Evolutionary conservation across 2,113 vertebrate genomes (phyloP).

Genomic region (Rhineura floridana): DNA sequence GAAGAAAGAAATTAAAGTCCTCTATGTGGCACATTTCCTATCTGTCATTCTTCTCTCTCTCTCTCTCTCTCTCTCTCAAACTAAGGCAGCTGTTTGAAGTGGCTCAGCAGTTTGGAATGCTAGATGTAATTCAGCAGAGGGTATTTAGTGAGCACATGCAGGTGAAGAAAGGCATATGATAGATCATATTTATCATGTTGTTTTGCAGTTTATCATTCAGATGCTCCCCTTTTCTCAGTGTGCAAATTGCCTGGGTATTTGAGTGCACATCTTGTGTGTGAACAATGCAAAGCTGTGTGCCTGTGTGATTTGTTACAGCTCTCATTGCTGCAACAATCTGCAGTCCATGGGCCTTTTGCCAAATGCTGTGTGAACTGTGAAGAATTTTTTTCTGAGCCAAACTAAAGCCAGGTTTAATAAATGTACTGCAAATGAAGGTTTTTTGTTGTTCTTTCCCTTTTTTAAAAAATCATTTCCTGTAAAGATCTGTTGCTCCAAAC

Average conservation of each 20-base stretch:
- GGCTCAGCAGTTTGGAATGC: constrained; percentile 68
- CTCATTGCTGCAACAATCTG: constrained; percentile 23
- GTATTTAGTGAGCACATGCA: constrained; percentile 33
- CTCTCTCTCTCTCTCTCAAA: neutral
- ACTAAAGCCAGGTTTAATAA: constrained; percentile 69
- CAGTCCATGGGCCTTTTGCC: constrained; percentile 43
- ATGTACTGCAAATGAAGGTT: constrained; percentile 65
- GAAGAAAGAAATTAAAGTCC: constrained; percentile 9
- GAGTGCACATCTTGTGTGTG: neutral
- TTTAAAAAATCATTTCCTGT: constrained; percentile 35
- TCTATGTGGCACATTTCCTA: constrained; percentile 31
- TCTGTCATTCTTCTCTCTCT: neutral
- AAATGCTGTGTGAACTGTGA: constrained; percentile 58
- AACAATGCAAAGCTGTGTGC: neutral
- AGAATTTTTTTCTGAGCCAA: constrained; percentile 65
- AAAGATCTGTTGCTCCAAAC: constrained; percentile 60
- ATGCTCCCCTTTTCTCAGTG: neutral
- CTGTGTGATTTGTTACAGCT: constrained; percentile 23
- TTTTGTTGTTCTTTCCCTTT: constrained; percentile 19
- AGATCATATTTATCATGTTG: constrained; percentile 11
- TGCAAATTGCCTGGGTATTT: neutral
- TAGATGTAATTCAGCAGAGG: constrained; percentile 55
- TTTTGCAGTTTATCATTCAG: neutral
- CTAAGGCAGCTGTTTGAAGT: constrained; percentile 61
- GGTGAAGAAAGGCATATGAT: constrained; percentile 54